A percentile compares a stretch with the other conserved stretches of the same genome.
These are phyloP conservation scores for Carabus problematicus DNA, from an alignment of 2,888 invertebrate species.

Conservation along the genomic window DNA sequence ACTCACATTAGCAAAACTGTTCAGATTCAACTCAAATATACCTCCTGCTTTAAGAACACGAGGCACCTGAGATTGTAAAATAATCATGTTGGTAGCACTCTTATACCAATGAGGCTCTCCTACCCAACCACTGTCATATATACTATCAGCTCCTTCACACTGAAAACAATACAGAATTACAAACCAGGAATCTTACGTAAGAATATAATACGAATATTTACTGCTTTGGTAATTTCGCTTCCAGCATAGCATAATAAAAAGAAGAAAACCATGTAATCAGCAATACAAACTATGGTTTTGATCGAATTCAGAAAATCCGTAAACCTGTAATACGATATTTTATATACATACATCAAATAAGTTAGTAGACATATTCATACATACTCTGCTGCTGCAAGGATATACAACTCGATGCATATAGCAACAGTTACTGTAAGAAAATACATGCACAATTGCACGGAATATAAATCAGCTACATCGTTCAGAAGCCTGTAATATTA, in stretches of 20 bases:
- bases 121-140: too few species aligned
- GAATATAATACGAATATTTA: too few species aligned
- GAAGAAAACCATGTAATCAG: background rate
- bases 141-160: too few species aligned
- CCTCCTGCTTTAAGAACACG: too few species aligned
- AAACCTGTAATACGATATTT: background rate
- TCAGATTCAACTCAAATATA: too few species aligned
- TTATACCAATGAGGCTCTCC: too few species aligned
- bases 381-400: conserved; percentile 7
- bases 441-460: background rate
- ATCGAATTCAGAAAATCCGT: background rate
- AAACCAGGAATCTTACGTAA: too few species aligned
- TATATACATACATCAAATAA: background rate
- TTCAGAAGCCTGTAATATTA: conserved; percentile 4
- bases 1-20: too few species aligned
- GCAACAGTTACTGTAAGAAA: conserved; percentile 1
- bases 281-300: background rate
- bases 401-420: conserved; percentile 1
- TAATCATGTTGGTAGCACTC: too few species aligned
- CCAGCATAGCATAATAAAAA: conserved; percentile 1
- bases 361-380: too few species aligned
- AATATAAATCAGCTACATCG: background rate
- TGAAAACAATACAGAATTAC: too few species aligned
- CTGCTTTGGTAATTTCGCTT: background rate
- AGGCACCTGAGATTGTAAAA: too few species aligned